Percentiles rank a stretch among this genome's conserved stretches.
phyloP scores from a whole-genome alignment of 2,888 invertebrate species.

The Fragum fragum region DNA sequence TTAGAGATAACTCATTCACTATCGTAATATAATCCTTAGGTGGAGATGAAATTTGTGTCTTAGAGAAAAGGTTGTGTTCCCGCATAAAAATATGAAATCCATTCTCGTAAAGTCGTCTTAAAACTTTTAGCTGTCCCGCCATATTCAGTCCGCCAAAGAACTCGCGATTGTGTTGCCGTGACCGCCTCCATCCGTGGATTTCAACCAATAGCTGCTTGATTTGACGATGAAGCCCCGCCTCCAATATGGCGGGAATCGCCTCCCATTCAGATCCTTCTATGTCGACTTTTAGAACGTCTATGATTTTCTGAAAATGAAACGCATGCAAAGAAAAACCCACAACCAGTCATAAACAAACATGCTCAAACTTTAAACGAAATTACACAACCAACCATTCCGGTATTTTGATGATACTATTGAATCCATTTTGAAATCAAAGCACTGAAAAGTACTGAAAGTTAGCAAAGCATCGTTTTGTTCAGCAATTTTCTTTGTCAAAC shows the following conservation, averaged over 20 bases:
- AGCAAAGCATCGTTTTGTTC: no score
- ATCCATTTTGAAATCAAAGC: no score
- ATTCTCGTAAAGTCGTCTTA: neutral
- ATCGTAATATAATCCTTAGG: neutral
- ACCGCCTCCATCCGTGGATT: slow-evolving; percentile 1
- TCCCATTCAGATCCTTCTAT: neutral
- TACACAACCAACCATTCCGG: no score
- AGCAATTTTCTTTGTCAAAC: no score
- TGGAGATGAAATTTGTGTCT: neutral
- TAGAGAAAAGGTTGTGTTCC: neutral
- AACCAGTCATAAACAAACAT: no score
- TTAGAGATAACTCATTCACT: neutral
- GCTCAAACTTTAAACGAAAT: no score
- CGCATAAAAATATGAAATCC: neutral
- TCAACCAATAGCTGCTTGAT: neutral
- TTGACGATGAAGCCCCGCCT: neutral
- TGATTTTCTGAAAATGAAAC: neutral
- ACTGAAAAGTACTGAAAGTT: no score
- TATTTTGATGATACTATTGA: no score
- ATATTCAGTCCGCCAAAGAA: neutral
- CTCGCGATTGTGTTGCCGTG: neutral
- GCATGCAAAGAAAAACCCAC: no score
- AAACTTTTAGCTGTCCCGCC: neutral
- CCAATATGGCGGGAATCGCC: neutral
- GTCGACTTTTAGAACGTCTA: neutral